Conservation (phyloP, 2,797 vertebrate species). For the Enteromius anoplus region DNA sequence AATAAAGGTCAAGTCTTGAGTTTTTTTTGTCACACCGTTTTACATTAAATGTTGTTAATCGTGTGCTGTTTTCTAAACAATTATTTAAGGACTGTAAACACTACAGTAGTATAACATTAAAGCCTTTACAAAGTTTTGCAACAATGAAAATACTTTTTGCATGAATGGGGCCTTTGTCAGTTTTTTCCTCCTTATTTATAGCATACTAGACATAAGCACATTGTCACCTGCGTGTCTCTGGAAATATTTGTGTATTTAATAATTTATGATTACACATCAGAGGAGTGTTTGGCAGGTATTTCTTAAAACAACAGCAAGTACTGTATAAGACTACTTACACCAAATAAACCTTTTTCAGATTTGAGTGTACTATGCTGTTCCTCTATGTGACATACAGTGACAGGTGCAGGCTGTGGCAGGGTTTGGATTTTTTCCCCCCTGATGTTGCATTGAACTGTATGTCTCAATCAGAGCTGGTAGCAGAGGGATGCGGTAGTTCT, state of each 20-base stretch:
- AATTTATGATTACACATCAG: constrained; percentile 17
- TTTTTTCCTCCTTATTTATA: constrained; percentile 13
- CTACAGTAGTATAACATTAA: constrained; percentile 17
- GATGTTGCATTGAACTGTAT: neutral
- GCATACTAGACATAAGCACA: constrained; percentile 21
- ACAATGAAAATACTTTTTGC: constrained; percentile 25
- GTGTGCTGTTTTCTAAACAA: constrained; percentile 10
- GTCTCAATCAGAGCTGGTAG: constrained; percentile 60
- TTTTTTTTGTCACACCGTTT: neutral
- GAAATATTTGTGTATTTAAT: constrained; percentile 31
- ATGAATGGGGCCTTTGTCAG: constrained; percentile 6
- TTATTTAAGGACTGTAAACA: constrained; percentile 29
- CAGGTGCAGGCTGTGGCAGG: neutral
- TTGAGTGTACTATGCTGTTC: constrained; percentile 6
- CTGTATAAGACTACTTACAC: constrained; percentile 44
- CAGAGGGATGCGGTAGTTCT: constrained; percentile 55
- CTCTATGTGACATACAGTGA: neutral
- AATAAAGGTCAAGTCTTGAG: constrained; percentile 20
- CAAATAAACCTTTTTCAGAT: neutral
- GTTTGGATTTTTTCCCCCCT: neutral
- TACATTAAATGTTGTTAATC: constrained; percentile 19
- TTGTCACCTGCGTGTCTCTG: constrained; percentile 18
- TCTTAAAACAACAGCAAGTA: constrained; percentile 39
- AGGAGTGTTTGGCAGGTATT: constrained; percentile 49
- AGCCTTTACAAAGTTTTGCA: constrained; percentile 33